Percentiles rank a stretch among this genome's conserved stretches.
These are phyloP conservation scores for Cardiocondyla obscurior DNA, from an alignment of 1,140 invertebrate species.

Conservation along the genomic window DNA sequence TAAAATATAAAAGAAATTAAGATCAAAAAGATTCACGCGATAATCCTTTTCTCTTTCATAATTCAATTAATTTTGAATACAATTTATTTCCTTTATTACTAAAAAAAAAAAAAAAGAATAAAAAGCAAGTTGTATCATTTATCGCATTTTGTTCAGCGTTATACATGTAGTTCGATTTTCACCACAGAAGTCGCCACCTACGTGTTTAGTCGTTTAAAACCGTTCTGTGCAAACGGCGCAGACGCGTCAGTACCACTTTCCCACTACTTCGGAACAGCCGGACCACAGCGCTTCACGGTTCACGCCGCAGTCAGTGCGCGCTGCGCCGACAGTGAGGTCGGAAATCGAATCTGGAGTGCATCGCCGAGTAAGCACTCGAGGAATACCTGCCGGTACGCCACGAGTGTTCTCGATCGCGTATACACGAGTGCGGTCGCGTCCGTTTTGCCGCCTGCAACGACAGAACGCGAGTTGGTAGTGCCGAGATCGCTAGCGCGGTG, in stretches of 20 bases:
- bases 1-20: too few species aligned
- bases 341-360: too few species aligned
- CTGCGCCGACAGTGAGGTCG: slow-evolving; percentile 53
- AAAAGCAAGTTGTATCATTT: background rate
- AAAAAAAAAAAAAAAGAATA: too few species aligned
- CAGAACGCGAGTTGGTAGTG: background rate
- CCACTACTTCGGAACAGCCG: too few species aligned
- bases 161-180: too few species aligned
- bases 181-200: too few species aligned
- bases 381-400: background rate
- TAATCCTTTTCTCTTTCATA: too few species aligned
- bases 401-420: slow-evolving; percentile 16
- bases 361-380: too few species aligned
- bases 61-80: too few species aligned
- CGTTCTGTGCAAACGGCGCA: background rate
- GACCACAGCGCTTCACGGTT: background rate
- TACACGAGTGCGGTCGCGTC: slow-evolving; percentile 30
- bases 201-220: slow-evolving; percentile 16
- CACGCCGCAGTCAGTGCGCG: slow-evolving; percentile 67
- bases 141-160: background rate
- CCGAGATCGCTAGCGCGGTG: background rate
- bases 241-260: too few species aligned
- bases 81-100: background rate
- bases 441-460: background rate
- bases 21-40: too few species aligned